Evolutionary conservation across 1,140 invertebrate genomes (phyloP).

Genomic region (Leptinotarsa defecta): DNA sequence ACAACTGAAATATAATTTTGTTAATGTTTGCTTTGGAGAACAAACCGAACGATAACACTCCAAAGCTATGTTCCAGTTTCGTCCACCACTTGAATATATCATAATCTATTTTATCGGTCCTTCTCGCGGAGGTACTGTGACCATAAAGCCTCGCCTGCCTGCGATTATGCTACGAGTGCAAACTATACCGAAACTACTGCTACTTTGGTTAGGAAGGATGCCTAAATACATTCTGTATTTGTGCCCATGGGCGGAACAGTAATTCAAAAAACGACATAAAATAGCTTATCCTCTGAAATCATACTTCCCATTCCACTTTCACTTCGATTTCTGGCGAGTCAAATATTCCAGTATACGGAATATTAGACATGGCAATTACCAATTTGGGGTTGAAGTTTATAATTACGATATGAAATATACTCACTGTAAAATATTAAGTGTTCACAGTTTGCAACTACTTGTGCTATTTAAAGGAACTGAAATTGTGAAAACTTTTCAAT

Average conservation of each 20-base stretch:
- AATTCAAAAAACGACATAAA: no score
- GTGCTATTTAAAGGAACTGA: no score
- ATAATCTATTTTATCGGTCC: slow-evolving; percentile 4
- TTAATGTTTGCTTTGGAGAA: neutral
- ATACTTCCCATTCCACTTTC: no score
- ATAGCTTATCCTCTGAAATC: no score
- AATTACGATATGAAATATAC: no score
- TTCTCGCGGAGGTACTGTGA: neutral
- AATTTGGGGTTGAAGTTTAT: no score
- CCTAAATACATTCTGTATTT: neutral
- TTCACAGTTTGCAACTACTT: no score
- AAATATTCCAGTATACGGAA: no score
- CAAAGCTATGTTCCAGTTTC: neutral
- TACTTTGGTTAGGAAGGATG: neutral
- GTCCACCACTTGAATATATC: neutral
- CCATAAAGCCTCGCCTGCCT: neutral
- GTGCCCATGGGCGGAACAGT: neutral
- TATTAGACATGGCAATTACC: no score
- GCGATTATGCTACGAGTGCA: neutral
- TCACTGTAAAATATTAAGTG: no score
- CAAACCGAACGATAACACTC: neutral
- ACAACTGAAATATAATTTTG: neutral
- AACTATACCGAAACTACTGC: neutral
- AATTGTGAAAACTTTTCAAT: no score
- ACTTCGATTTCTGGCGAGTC: no score